Evolutionary conservation across 2,888 invertebrate genomes (phyloP).

Genomic region (Hyppa rectilinea): DNA sequence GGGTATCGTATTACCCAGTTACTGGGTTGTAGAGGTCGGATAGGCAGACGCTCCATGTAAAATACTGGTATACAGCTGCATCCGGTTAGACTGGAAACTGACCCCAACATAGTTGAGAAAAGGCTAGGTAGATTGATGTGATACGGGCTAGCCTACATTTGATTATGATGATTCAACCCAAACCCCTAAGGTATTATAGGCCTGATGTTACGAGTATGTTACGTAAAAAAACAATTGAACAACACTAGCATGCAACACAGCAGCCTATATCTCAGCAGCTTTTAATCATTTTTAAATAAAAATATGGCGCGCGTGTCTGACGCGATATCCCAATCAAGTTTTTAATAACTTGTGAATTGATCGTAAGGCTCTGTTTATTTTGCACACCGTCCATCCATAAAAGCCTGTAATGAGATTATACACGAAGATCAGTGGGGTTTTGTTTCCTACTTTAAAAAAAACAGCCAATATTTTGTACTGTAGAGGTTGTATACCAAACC

Average conservation of each 20-base stretch:
- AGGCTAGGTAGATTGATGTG: too few relatives aligned
- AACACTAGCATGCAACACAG: background rate
- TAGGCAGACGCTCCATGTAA: too few relatives aligned
- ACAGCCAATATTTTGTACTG: background rate
- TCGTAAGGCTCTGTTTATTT: slow-evolving; percentile 15
- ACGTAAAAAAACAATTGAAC: background rate
- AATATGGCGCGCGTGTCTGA: background rate
- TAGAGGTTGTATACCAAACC: background rate
- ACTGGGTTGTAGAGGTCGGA: too few relatives aligned
- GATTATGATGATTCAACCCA: too few relatives aligned
- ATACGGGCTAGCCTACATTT: too few relatives aligned
- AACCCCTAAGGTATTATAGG: background rate
- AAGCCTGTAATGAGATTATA: slow-evolving; percentile 27
- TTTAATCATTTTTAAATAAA: slow-evolving; percentile 2
- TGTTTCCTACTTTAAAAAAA: slow-evolving; percentile 16
- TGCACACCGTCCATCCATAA: slow-evolving; percentile 14
- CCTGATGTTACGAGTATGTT: background rate
- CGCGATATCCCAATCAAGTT: slow-evolving; percentile 16
- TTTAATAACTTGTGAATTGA: slow-evolving; percentile 52
- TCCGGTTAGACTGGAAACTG: too few relatives aligned
- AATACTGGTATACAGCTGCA: too few relatives aligned
- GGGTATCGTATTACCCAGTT: too few relatives aligned
- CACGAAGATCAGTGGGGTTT: slow-evolving; percentile 33
- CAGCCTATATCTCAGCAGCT: background rate
- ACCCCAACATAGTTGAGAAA: too few relatives aligned